Percentiles rank a stretch among this genome's conserved stretches.
phyloP scores from a whole-genome alignment of 37 sponge, comb jelly and placozoan species.

The Mnemiopsis leidyi region DNA sequence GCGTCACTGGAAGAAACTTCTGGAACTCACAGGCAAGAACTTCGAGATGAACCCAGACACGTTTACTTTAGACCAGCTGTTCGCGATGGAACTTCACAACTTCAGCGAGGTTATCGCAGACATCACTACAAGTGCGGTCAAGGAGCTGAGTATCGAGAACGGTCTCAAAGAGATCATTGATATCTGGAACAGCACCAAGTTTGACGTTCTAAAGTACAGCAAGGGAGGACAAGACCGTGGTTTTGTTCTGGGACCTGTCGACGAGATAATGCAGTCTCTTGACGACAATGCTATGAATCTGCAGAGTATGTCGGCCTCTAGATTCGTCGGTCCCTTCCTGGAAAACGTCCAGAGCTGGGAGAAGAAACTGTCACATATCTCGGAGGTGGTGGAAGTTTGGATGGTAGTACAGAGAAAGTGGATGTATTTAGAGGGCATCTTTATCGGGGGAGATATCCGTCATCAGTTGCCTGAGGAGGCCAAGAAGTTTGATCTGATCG shows the following conservation, averaged over 20 bases:
- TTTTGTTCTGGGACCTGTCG: constrained; percentile 86
- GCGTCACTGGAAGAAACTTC: constrained; percentile 96
- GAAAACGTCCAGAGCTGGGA: constrained; percentile 98
- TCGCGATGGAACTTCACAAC: constrained; percentile 99
- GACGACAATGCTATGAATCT: constrained; percentile 99
- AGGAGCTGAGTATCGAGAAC: constrained; percentile 98
- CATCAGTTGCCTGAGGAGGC: constrained; percentile 98
- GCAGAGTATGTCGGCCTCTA: constrained; percentile 99
- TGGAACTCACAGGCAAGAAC: constrained; percentile 92
- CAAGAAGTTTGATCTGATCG: constrained; percentile 96
- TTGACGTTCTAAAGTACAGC: constrained; percentile 82
- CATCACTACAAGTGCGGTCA: constrained; percentile 94
- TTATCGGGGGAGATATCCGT: constrained; percentile 97
- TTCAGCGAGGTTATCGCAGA: constrained; percentile 94
- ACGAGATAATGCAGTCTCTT: constrained; percentile 90
- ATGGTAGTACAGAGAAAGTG: constrained; percentile 99
- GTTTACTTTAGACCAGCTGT: constrained; percentile 95
- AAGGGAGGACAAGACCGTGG: constrained; percentile 96
- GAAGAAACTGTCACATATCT: constrained; percentile 97
- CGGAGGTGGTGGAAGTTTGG: constrained; percentile 99
- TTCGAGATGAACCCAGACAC: constrained; percentile 99
- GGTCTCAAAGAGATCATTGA: constrained; percentile 89
- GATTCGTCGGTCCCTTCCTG: constrained; percentile 93
- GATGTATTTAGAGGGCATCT: constrained; percentile 99
- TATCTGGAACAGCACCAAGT: constrained; percentile 84